phyloP scores from a whole-genome alignment of 2,888 invertebrate species.

The Drosophila robusta region DNA sequence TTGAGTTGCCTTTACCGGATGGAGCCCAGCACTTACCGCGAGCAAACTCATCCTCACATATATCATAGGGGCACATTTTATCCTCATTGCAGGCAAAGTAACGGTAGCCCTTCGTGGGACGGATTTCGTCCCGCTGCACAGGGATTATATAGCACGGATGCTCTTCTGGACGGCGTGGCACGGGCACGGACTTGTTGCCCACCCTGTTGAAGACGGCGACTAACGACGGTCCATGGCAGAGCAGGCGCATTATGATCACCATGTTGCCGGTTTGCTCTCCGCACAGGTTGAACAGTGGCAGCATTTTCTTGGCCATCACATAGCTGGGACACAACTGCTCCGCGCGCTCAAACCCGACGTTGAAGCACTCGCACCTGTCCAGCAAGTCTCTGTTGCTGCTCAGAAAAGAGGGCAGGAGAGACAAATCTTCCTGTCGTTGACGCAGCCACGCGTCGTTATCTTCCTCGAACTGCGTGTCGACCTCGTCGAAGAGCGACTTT shows the following conservation, averaged over 20 bases:
- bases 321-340: slow-evolving; percentile 78
- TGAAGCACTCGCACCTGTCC: slow-evolving; percentile 70
- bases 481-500: slow-evolving; percentile 72
- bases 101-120: slow-evolving; percentile 54
- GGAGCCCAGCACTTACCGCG: slow-evolving; percentile 53
- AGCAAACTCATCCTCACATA: slow-evolving; percentile 77
- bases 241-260: slow-evolving; percentile 80
- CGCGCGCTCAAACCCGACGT: slow-evolving; percentile 41
- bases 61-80: slow-evolving; percentile 68
- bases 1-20: too few relatives aligned
- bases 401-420: slow-evolving; percentile 56
- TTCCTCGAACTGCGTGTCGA: slow-evolving; percentile 70
- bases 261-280: slow-evolving; percentile 82
- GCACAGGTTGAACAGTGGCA: slow-evolving; percentile 80
- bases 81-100: slow-evolving; percentile 77
- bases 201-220: slow-evolving; percentile 70
- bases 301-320: slow-evolving; percentile 75
- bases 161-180: slow-evolving; percentile 8
- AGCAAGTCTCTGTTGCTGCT: slow-evolving; percentile 32
- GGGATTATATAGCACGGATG: slow-evolving; percentile 38
- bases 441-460: slow-evolving; percentile 70
- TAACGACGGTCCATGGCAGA: slow-evolving; percentile 82
- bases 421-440: slow-evolving; percentile 37
- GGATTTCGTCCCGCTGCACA: not conserved
- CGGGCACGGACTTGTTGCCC: slow-evolving; percentile 2